Percentiles rank a stretch among this genome's conserved stretches.
These are phyloP conservation scores for Ceramica pisi DNA, from an alignment of 2,888 invertebrate genomes.

Conservation along the genomic window DNA sequence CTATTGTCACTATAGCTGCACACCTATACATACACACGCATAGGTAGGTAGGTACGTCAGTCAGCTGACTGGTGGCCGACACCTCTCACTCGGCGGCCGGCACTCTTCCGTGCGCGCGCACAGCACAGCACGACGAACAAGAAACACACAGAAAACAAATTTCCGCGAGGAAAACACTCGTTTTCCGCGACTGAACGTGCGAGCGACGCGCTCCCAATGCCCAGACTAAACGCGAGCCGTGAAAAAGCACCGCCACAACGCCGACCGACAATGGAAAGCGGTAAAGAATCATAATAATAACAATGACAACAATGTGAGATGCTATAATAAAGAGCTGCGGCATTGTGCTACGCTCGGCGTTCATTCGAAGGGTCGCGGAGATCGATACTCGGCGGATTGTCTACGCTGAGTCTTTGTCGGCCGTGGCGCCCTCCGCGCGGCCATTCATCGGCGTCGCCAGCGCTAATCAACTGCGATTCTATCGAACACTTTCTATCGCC, in stretches of 20 bases:
- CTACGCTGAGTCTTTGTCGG: constrained; percentile 87
- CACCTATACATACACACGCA: constrained; percentile 53
- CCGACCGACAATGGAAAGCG: constrained; percentile 91
- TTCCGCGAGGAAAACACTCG: constrained; percentile 87
- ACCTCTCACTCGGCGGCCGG: constrained; percentile 66
- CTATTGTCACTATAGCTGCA: constrained; percentile 67
- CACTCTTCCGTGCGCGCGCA: constrained; percentile 80
- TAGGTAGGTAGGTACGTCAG: constrained; percentile 62
- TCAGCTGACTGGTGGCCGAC: constrained; percentile 67
- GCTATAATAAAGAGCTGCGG: constrained; percentile 91
- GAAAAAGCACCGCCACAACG: constrained; percentile 91
- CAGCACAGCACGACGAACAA: constrained; percentile 74
- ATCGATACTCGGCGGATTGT: constrained; percentile 89
- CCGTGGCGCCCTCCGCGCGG: constrained; percentile 74
- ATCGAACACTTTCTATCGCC: constrained; percentile 63
- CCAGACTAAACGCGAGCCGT: constrained; percentile 90
- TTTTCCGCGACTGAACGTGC: constrained; percentile 90
- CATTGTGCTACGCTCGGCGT: constrained; percentile 90
- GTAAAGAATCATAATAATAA: constrained; percentile 91
- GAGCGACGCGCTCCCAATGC: constrained; percentile 90
- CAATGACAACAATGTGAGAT: constrained; percentile 91
- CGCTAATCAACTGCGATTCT: constrained; percentile 82
- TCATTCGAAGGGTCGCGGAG: constrained; percentile 90
- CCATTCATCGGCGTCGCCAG: constrained; percentile 79
- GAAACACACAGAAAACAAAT: constrained; percentile 80